A percentile compares a stretch with the other conserved stretches of the same genome.
Evolutionary conservation across 1,140 invertebrate species (phyloP).

Genomic region (Brachionus sp.): DNA sequence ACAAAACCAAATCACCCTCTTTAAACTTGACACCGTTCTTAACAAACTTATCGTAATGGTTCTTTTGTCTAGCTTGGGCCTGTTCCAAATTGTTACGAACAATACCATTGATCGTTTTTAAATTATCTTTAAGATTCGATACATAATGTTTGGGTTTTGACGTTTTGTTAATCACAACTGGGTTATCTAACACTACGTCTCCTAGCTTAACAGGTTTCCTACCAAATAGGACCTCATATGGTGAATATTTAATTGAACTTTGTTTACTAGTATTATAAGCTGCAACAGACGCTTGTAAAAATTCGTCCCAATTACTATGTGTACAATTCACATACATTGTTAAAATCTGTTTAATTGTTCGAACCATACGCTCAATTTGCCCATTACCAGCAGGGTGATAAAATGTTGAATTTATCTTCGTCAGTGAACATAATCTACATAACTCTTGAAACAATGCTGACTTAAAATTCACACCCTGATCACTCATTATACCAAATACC

Average conservation of each 20-base stretch:
- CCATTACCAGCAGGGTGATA: neutral
- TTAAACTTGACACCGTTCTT: neutral
- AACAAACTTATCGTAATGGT: neutral
- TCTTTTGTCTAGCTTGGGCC: neutral
- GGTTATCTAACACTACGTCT: neutral
- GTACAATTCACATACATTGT: constrained; percentile 12
- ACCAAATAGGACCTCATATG: constrained; percentile 3
- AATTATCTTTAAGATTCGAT: neutral
- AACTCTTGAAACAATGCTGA: constrained; percentile 47
- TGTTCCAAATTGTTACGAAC: neutral
- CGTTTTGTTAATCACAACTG: neutral
- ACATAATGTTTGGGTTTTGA: neutral
- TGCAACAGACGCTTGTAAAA: constrained; percentile 22
- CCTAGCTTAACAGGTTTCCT: neutral
- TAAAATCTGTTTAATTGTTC: constrained; percentile 2
- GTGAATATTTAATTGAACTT: constrained; percentile 23
- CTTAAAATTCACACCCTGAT: constrained; percentile 52
- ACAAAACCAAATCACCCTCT: neutral
- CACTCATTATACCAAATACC: constrained; percentile 52
- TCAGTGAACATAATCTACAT: constrained; percentile 40
- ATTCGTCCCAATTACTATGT: constrained; percentile 27
- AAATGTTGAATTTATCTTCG: neutral
- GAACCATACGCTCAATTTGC: constrained; percentile 20
- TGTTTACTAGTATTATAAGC: constrained; percentile 20
- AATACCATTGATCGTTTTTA: neutral